Evolutionary conservation across 64 coral and sea anemone genomes (phyloP).

Genomic region (Acropora yongei): DNA sequence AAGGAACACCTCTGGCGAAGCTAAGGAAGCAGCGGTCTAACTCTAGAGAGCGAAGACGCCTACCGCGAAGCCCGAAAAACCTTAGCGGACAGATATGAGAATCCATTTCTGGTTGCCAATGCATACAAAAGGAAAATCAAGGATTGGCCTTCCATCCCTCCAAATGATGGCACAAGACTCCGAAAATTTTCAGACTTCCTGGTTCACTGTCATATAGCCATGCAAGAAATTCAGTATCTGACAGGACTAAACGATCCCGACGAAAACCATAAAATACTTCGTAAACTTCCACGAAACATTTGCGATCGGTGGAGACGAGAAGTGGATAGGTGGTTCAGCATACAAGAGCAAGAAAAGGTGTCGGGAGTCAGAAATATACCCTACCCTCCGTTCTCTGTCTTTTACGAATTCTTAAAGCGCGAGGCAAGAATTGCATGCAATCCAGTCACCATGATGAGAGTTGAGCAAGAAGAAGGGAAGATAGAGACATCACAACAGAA

Average conservation of each 20-base stretch:
- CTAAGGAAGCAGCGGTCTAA: constrained; percentile 31
- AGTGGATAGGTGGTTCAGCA: constrained; percentile 18
- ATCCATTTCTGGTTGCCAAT: constrained; percentile 61
- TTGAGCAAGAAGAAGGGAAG: neutral
- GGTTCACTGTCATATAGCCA: too few species aligned
- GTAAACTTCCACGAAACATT: constrained; percentile 10
- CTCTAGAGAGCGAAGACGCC: neutral
- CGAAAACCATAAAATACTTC: too few species aligned
- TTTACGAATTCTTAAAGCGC: neutral
- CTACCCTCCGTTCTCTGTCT: neutral
- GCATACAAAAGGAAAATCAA: too few species aligned
- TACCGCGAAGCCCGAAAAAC: neutral
- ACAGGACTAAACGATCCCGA: too few species aligned
- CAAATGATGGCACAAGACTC: too few species aligned
- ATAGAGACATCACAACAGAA: neutral
- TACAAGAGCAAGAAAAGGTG: neutral
- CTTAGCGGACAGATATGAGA: constrained; percentile 16
- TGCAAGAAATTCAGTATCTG: too few species aligned
- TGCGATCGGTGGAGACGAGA: neutral
- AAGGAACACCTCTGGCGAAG: constrained; percentile 43
- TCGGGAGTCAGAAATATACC: neutral
- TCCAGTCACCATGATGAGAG: neutral
- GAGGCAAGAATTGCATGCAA: neutral
- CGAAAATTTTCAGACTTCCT: too few species aligned
- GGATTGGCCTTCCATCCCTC: too few species aligned